These are phyloP conservation scores for Drosophila yooni DNA, from an alignment of 2,888 invertebrate species.

Conservation along the genomic window DNA sequence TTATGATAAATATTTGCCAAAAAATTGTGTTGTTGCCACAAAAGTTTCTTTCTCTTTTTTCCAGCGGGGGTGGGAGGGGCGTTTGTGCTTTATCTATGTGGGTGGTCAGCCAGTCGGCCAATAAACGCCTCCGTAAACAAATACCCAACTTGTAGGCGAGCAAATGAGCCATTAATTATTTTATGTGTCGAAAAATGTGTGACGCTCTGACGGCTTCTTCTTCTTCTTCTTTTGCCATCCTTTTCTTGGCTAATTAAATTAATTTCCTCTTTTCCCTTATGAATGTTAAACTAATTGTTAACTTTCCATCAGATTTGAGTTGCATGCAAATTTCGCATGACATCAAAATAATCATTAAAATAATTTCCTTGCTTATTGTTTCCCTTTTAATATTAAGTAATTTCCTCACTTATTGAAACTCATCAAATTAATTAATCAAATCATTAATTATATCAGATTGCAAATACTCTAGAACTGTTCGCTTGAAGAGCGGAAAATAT, in stretches of 20 bases:
- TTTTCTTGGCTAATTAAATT: constrained; percentile 17
- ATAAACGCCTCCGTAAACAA: constrained; percentile 38
- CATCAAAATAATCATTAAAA: neutral
- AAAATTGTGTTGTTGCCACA: neutral
- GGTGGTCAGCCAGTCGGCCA: constrained; percentile 1
- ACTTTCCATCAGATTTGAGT: constrained; percentile 3
- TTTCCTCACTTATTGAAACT: neutral
- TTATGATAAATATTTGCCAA: constrained; percentile 19
- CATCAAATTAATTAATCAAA: neutral
- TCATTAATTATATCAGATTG: too few relatives aligned
- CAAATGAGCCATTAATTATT: constrained; percentile 29
- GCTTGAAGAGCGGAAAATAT: neutral
- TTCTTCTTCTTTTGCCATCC: neutral
- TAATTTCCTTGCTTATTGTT: neutral
- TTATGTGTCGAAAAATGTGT: constrained; percentile 26
- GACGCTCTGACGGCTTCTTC: constrained; percentile 2
- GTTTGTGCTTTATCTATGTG: neutral
- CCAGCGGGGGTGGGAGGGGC: neutral
- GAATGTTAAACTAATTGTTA: constrained; percentile 11
- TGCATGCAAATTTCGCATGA: constrained; percentile 1
- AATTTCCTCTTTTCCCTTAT: neutral
- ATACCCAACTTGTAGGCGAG: constrained; percentile 18
- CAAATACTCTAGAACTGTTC: neutral
- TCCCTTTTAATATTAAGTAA: neutral
- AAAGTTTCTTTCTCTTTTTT: constrained; percentile 3